Evolutionary conservation across 2,797 vertebrate species (phyloP).

Genomic region (Dipus sagitta): DNA sequence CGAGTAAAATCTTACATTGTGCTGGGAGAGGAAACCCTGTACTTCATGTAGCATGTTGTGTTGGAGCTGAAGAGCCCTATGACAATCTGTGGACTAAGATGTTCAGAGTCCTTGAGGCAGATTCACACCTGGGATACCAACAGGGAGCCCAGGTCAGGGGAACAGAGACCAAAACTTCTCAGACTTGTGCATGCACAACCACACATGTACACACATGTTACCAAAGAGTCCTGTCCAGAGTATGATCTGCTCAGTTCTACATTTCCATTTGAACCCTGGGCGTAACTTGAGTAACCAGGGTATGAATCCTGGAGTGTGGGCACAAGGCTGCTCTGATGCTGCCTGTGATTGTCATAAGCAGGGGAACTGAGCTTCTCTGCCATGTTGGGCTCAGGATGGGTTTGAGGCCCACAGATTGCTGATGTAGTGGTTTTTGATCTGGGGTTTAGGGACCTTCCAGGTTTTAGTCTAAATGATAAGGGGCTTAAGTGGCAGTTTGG

Average conservation of each 20-base stretch:
- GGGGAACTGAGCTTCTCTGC: background rate
- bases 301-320: background rate
- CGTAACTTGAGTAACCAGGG: background rate
- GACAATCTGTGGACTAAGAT: background rate
- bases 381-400: background rate
- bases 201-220: fast-evolving
- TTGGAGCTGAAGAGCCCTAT: background rate
- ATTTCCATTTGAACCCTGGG: fast-evolving
- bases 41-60: background rate
- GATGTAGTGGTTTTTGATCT: background rate
- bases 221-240: background rate
- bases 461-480: background rate
- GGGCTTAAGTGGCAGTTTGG: background rate
- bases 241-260: background rate
- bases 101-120: background rate
- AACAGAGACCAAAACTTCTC: background rate
- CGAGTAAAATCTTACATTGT: background rate
- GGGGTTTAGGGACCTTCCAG: background rate
- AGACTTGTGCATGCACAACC: fast-evolving
- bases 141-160: background rate
- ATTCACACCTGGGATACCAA: background rate
- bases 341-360: background rate
- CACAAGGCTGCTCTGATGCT: background rate
- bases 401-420: background rate
- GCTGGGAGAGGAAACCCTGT: background rate